phyloP scores from a whole-genome alignment of 2,113 vertebrate genomes.

The Oreotrochilus melanogaster region DNA sequence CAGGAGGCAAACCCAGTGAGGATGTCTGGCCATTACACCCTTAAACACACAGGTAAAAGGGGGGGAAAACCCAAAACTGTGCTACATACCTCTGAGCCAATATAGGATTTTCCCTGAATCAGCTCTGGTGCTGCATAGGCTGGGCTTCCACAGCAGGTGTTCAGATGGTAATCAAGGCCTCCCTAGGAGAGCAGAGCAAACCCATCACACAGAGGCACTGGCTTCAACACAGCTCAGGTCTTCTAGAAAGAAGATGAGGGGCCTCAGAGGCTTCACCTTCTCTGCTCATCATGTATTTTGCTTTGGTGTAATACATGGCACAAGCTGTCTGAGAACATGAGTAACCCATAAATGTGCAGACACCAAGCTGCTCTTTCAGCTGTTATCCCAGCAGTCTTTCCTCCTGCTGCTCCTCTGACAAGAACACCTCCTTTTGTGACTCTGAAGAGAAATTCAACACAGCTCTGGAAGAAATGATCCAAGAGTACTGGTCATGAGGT shows the following conservation, averaged over 20 bases:
- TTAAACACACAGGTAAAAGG: neutral
- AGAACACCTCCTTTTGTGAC: neutral
- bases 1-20: neutral
- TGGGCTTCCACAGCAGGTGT: conserved; percentile 94
- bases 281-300: neutral
- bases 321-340: neutral
- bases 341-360: neutral
- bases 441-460: neutral
- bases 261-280: neutral
- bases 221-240: neutral
- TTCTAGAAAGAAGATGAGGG: neutral
- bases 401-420: neutral
- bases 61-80: accelerated
- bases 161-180: conserved; percentile 88
- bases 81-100: conserved; percentile 90
- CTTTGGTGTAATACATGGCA: neutral
- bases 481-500: neutral
- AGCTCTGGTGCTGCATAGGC: conserved; percentile 96
- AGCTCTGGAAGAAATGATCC: neutral
- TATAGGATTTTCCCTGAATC: conserved; percentile 93
- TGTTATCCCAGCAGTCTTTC: neutral
- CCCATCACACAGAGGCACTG: neutral
- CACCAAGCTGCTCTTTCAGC: neutral
- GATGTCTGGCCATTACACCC: neutral
- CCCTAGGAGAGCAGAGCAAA: conserved; percentile 75